Conservation (phyloP, 37 sponge, comb jelly and placozoan genomes). For the Mnemiopsis leidyi region DNA sequence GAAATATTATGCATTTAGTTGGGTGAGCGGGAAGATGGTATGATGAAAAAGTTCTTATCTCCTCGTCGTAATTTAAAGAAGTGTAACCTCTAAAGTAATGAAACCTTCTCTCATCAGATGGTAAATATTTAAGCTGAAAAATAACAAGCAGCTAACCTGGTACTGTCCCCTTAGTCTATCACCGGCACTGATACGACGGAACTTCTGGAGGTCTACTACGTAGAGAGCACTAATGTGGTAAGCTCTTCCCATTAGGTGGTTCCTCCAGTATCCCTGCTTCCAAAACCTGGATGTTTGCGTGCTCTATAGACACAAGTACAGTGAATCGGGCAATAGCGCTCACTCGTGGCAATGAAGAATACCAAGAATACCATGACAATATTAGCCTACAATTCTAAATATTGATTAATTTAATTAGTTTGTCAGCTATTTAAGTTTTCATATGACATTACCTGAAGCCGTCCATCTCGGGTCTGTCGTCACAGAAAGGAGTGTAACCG, state of each 20-base stretch:
- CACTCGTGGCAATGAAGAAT: too few relatives aligned
- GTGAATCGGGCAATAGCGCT: too few relatives aligned
- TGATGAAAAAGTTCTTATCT: too few relatives aligned
- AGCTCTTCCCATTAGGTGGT: conserved; percentile 78
- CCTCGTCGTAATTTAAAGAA: too few relatives aligned
- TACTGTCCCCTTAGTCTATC: conserved; percentile 92
- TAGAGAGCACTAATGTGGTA: conserved; percentile 98
- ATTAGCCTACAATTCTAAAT: too few relatives aligned
- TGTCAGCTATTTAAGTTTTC: too few relatives aligned
- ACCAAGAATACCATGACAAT: too few relatives aligned
- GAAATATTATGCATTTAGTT: background rate
- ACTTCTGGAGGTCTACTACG: conserved; percentile 84
- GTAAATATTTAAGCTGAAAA: too few relatives aligned
- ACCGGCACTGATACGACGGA: conserved; percentile 89
- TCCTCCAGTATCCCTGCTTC: conserved; percentile 94
- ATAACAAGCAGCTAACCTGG: conserved; percentile 70
- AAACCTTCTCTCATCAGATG: too few relatives aligned
- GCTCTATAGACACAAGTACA: too few relatives aligned
- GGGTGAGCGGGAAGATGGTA: background rate
- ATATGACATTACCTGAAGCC: conserved; percentile 82
- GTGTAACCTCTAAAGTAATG: too few relatives aligned
- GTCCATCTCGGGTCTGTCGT: conserved; percentile 87
- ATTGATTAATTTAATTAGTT: too few relatives aligned
- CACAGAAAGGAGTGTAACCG: conserved; percentile 97
- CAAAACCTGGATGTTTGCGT: conserved; percentile 81